Evolutionary conservation across 2,797 vertebrate genomes (phyloP).

Genomic region (Periophthalmus magnuspinnatus): DNA sequence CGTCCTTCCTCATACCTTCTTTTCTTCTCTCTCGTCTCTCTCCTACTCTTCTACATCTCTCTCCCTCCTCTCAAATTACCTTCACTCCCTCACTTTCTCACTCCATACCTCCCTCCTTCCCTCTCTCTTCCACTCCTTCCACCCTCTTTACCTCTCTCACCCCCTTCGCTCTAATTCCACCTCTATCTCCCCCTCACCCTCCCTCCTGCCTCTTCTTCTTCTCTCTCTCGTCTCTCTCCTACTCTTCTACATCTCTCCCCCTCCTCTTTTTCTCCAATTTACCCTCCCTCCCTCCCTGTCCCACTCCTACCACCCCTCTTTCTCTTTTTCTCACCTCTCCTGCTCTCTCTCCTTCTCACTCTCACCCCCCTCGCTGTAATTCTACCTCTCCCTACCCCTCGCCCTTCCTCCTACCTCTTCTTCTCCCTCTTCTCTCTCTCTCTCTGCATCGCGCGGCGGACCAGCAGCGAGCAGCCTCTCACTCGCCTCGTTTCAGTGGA

Average conservation of each 20-base stretch:
- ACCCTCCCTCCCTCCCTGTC: not conserved
- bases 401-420: not conserved
- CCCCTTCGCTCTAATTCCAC: not conserved
- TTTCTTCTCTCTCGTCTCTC: no score
- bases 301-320: not conserved
- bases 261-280: not conserved
- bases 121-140: not conserved
- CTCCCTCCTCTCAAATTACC: no score
- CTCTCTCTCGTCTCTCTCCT: slow-evolving; percentile 4
- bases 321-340: not conserved
- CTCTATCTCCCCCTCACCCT: slow-evolving; percentile 35
- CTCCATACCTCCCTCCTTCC: not conserved
- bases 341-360: not conserved
- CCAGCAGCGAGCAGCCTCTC: slow-evolving; percentile 29
- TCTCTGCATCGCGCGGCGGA: slow-evolving; percentile 58
- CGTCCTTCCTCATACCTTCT: not conserved
- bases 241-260: not conserved
- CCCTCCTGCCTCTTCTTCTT: not conserved
- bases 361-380: not conserved
- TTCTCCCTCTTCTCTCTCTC: slow-evolving; percentile 26
- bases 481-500: slow-evolving; percentile 25
- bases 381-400: slow-evolving; percentile 16
- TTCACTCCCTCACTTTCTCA: no score
- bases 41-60: slow-evolving; percentile 4
- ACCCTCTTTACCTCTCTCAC: not conserved